Conservation (phyloP, 2,888 invertebrate species). For the Oligia latruncula region DNA sequence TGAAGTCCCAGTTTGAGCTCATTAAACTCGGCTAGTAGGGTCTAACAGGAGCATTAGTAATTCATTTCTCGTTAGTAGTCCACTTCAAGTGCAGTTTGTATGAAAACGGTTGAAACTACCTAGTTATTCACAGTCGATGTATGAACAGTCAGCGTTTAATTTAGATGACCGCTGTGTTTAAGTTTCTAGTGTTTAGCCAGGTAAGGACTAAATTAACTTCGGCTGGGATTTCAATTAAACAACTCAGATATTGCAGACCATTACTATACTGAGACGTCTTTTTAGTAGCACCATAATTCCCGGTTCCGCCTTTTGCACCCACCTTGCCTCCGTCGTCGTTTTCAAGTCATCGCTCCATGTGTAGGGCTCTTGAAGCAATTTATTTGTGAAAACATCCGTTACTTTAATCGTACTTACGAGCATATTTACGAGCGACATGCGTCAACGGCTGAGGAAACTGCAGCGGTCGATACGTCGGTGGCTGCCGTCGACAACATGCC, state of each 20-base stretch:
- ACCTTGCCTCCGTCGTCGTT: not conserved
- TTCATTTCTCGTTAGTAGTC: constrained; percentile 41
- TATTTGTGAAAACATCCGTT: not conserved
- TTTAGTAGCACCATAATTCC: not conserved
- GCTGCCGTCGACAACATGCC: too few relatives aligned
- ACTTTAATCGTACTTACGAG: not conserved
- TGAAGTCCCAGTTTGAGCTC: constrained; percentile 11
- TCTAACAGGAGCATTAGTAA: constrained; percentile 45
- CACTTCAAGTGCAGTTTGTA: constrained; percentile 23
- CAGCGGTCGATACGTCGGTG: too few relatives aligned
- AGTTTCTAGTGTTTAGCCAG: not conserved
- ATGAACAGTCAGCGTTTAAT: constrained; percentile 1
- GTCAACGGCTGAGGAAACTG: too few relatives aligned
- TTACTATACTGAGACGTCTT: not conserved
- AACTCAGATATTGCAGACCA: not conserved
- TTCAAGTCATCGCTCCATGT: not conserved
- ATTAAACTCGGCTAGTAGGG: constrained; percentile 32
- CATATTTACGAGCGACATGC: too few relatives aligned
- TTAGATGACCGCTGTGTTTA: not conserved
- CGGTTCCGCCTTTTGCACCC: not conserved
- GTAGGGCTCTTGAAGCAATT: too few relatives aligned
- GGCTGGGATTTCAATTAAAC: not conserved
- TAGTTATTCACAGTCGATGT: not conserved
- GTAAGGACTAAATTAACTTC: not conserved
- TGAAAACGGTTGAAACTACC: not conserved